phyloP scores from a whole-genome alignment of 2,113 vertebrate genomes.

The Junco hyemalis region DNA sequence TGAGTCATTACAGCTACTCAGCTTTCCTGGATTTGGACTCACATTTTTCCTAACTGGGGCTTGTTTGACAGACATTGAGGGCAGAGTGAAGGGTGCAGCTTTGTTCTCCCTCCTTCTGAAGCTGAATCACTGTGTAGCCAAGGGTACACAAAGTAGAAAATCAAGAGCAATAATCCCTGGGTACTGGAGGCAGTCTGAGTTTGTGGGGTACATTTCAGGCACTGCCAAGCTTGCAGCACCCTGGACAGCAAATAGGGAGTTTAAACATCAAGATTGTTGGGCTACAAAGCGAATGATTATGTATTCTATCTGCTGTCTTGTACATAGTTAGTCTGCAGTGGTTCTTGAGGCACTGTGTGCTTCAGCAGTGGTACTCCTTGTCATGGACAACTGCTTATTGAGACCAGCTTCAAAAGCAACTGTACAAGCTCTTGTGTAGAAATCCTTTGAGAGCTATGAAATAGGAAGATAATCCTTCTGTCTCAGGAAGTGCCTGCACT shows the following conservation, averaged over 20 bases:
- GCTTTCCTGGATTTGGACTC: neutral
- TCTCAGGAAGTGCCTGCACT: neutral
- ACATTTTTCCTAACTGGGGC: neutral
- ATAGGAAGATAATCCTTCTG: neutral
- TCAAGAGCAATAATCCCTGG: neutral
- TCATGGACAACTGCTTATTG: neutral
- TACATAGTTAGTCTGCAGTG: neutral
- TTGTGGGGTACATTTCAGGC: neutral
- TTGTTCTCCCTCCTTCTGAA: neutral
- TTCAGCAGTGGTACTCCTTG: neutral
- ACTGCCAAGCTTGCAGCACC: neutral
- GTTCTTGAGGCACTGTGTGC: neutral
- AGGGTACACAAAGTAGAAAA: neutral
- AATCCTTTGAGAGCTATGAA: neutral
- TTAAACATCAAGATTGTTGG: neutral
- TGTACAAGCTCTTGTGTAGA: neutral
- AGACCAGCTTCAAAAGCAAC: neutral
- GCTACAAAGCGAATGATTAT: neutral
- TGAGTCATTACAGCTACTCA: neutral
- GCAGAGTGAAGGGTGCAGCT: neutral
- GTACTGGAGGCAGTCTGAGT: neutral
- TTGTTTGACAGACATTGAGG: neutral
- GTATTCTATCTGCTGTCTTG: neutral
- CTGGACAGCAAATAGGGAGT: neutral
- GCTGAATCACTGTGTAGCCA: neutral